Percentiles rank a stretch among this genome's conserved stretches.
phyloP scores from a whole-genome alignment of 1,140 invertebrate genomes.

The Platorchestia sp. region DNA sequence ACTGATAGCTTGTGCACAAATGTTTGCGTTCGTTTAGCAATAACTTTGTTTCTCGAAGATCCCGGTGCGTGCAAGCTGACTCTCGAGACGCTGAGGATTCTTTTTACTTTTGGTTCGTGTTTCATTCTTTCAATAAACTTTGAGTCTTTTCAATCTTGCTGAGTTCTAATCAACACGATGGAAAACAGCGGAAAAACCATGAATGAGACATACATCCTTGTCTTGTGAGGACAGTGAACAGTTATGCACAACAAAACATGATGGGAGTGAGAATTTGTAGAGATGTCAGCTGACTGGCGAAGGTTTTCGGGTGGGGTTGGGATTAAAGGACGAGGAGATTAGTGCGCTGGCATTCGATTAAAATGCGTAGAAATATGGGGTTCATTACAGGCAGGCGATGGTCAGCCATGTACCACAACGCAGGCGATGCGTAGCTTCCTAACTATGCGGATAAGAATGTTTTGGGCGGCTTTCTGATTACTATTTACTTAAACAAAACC shows the following conservation, averaged over 20 bases:
- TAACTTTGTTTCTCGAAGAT: neutral
- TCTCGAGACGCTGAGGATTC: neutral
- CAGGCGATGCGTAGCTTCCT: neutral
- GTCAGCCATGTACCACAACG: neutral
- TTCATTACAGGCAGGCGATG: neutral
- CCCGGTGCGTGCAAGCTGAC: neutral
- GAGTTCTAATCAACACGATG: neutral
- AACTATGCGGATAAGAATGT: neutral
- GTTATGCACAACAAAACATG: too few species aligned
- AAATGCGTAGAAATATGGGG: too few species aligned
- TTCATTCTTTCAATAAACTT: neutral
- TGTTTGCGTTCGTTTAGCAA: neutral
- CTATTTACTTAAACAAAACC: neutral
- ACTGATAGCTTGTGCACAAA: neutral
- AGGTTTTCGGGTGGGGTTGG: too few species aligned
- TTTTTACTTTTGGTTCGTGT: neutral
- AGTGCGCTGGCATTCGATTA: too few species aligned
- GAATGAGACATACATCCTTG: too few species aligned
- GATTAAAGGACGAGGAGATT: too few species aligned
- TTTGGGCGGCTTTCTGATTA: neutral
- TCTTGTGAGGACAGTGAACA: too few species aligned
- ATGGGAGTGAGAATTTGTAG: too few species aligned
- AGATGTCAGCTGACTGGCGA: too few species aligned
- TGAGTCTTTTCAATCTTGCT: neutral
- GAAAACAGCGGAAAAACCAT: too few species aligned